Evolutionary conservation across 1,140 invertebrate species (phyloP), one percentile per base, ranked within the genome.

Genomic region (Drosophila nasuta): DNA sequence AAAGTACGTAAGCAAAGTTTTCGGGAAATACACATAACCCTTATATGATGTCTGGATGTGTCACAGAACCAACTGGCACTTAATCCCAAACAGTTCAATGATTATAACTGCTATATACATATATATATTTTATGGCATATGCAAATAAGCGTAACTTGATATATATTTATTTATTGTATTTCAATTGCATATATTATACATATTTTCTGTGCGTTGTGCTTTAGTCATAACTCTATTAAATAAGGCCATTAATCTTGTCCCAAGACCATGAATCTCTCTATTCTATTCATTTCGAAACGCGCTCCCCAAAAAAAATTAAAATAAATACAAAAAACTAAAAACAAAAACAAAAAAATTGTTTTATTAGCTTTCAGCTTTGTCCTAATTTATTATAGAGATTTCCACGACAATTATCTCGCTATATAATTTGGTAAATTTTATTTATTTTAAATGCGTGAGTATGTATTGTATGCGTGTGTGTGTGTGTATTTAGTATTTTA

Each of bases 151-250:
- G 33, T 38, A 56, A 38, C 8, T 41, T 20, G 54, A 68, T 38
- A 30, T 71, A 20, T 65, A 51, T 66, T 33, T 48, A 58, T 60
- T 10, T 35, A 58, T 38, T 56, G 48, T 38, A 43, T 54, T 57
- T 59, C 11, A 6, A 54, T 20, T 71, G 30, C 41, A 59, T 68
- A 28, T 57, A 30, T 20, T 33, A 33, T 33, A 33, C 0, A 7
- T 7, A 33, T 5, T 38, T 10, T 63, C 17, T 63, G 46, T 59
- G 38, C 59, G 51, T 57, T 25, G 20, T 25, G 20, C 20, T 25
- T 74, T 54, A 67, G 70, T 82, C 82, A 86, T 82, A 87, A 86
- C 70, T 85, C 78, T 86, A 71, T 72, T 78, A 71, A 76, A 76
- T 79, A 76, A 70, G 72, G 56, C 65, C 54, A 82, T 87, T 86